Base-by-base conservation (phyloP, 2,113 vertebrate genomes). In the Leptosomus discolor region DNA sequence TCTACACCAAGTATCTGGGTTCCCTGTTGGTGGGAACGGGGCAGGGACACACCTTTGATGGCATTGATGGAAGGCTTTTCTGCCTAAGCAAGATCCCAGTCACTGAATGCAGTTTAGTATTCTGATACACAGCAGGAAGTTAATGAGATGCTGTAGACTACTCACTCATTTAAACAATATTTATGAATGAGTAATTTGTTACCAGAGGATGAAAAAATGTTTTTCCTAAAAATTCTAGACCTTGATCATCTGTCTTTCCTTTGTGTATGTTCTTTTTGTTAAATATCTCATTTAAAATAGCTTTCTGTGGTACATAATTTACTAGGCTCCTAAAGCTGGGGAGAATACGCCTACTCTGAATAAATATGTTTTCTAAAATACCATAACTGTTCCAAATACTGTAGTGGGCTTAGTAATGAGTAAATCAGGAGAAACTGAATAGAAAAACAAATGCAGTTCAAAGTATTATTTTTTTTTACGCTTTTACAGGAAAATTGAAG, bases 21-120 rank as follows among this genome's bases (percentile, higher is more conserved):
- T 70, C 21, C 26, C 5, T 37, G 18, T n/a, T 6, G 2, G 19
- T 2, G 0, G 3, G 16, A 68, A 78, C 17, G 14, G 11, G 19
- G 15, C 15, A 78, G 26, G 21, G 24, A 56, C n/a, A 9, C 9
- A 37, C 4, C 8, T 64, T 80, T n/a, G 9, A 30, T 18, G 26
- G 7, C 45, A 58, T 4, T 1, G 5, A 58, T 27, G 18, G 4
- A 27, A 78, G 9, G 6, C 2, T 78, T 10, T 46, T 60, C 45
- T 5, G 2, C 16, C 29, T 74, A 27, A 57, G 23, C 0, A 3
- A 48, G 7, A 53, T 39, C 27, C 6, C 14, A 21, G 29, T 29
- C 2, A 2, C 15, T n/a, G 53, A 74, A 73, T 1, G 7, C 2
- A 29, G 4, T 36, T 80, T 11, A 65, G 3, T 61, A 27, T 48